Conservation (phyloP, 1,140 invertebrate genomes). For the Liolophura sinensis region DNA sequence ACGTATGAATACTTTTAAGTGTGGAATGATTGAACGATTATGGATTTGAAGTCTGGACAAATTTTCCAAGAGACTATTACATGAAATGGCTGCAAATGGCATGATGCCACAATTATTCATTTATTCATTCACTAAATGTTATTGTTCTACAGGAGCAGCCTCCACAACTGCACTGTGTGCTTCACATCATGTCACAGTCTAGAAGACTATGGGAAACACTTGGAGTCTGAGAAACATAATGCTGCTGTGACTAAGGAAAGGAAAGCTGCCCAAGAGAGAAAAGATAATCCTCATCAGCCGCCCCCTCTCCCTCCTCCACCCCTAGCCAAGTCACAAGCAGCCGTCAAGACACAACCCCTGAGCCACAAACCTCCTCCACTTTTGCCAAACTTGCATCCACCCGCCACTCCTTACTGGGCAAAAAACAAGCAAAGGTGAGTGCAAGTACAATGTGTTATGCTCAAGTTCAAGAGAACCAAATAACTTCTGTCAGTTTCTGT, state of each 20-base stretch:
- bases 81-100: neutral
- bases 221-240: constrained; percentile 37
- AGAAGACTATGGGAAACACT: constrained; percentile 42
- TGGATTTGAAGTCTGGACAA: neutral
- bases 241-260: constrained; percentile 21
- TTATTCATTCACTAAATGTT: neutral
- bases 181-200: constrained; percentile 33
- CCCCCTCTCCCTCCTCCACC: no score
- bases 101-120: neutral
- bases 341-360: no score
- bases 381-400: no score
- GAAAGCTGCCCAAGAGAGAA: constrained; percentile 4
- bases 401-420: no score
- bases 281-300: neutral
- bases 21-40: no score
- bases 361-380: no score
- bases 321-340: no score
- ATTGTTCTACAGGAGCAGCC: constrained; percentile 26
- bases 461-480: no score
- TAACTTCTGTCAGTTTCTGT: no score
- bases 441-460: no score
- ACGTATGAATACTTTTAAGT: no score
- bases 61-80: neutral
- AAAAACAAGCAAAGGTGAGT: no score
- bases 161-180: constrained; percentile 39